A percentile compares a stretch with the other conserved stretches of the same genome.
Evolutionary conservation across 2,888 invertebrate species (phyloP).

Genomic region (Pristionchus fissidentatus): DNA sequence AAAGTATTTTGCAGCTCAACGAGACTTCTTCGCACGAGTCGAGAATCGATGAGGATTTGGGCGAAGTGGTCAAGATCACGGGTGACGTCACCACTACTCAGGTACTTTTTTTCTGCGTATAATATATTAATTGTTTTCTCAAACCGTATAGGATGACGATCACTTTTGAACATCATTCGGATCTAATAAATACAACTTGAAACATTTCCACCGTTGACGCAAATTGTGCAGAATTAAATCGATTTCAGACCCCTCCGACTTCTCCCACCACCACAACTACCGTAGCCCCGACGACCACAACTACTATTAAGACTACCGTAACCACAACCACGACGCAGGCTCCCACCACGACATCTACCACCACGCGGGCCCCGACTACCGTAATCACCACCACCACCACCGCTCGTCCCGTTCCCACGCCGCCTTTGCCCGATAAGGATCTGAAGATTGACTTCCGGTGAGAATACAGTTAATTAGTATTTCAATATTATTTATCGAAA

Average conservation of each 20-base stretch:
- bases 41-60: neutral
- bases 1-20: neutral
- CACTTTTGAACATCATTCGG: too few species aligned
- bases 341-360: slow-evolving; percentile 30
- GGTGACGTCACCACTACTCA: slow-evolving; percentile 35
- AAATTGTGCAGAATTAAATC: too few species aligned
- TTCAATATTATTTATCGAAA: too few species aligned
- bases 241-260: neutral
- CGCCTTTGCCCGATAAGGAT: neutral
- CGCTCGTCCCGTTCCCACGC: neutral
- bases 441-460: slow-evolving; percentile 37
- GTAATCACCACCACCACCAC: slow-evolving; percentile 11
- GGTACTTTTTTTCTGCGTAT: too few species aligned
- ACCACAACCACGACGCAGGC: neutral
- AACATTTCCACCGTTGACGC: too few species aligned
- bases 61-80: slow-evolving; percentile 4
- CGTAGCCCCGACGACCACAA: neutral
- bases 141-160: too few species aligned
- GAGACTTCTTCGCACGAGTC: neutral
- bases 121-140: neutral
- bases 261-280: neutral
- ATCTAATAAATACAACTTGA: neutral
- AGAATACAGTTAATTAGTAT: neutral
- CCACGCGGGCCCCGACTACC: slow-evolving; percentile 14
- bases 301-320: neutral